Evolutionary conservation across 2,888 invertebrate genomes (phyloP), one percentile per base, ranked within the genome.

Genomic region (Microctonus brassicae): DNA sequence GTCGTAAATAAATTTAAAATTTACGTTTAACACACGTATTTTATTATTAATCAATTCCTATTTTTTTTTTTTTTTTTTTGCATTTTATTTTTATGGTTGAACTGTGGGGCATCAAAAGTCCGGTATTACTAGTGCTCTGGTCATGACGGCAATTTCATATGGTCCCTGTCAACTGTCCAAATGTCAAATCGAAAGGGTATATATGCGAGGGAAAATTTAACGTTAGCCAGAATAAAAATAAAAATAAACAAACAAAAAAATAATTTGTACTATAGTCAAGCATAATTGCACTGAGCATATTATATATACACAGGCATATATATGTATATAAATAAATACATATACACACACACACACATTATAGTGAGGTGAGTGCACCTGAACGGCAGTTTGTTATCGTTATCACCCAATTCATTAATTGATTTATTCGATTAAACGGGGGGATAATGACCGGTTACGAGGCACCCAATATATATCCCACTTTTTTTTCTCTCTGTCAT

Each of bases 401-500:
- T 75, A 75, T 73, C 72, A 69, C 67, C 52, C 76, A 76, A 80
- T 78, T 75, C 81, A 74, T 73, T 84, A 84, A 85, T 85, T 84
- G 83, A 84, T 85, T 83, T 82, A 83, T 83, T 79, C 81, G 81
- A 81, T 82, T 81, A 78, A 79, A 80, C 78, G n/a, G n/a, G 76
- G 72, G 78, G 78, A 80, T 82, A 81, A 79, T 79, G 77, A 80
- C 75, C 78, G 78, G 75, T 72, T 76, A 70, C 61, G 66, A 72
- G 73, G 73, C 74, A 73, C 73, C 73, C 77, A 79, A 26, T 47
- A 29, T 47, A 29, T 22, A 29, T 29, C 36, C 11, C 36, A 13
- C 53, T 24, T 55, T 20, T 55, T n/a, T 53, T 36, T 53, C 20
- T 34, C 36, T 78, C 76, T 76, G 76, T 5, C 17, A 47, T 47